Evolutionary conservation across 2,113 vertebrate species (phyloP).

Genomic region (Cebus imitator): DNA sequence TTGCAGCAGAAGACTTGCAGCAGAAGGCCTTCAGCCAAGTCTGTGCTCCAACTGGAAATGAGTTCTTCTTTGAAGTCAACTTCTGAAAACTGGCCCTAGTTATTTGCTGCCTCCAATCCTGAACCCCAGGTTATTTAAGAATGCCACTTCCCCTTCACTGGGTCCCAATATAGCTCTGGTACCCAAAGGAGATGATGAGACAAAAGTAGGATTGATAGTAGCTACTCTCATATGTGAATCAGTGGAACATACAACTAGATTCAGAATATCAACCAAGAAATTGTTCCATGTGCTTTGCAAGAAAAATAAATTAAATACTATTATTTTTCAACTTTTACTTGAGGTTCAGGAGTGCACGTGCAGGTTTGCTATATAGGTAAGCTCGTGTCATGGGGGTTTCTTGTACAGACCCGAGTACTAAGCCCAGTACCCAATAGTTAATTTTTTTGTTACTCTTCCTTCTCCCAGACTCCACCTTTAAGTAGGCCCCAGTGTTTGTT

Average conservation of each 20-base stretch:
- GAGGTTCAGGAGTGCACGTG: too few species aligned
- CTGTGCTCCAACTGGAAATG: not conserved
- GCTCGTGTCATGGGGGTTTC: too few species aligned
- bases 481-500: too few species aligned
- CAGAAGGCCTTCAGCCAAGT: not conserved
- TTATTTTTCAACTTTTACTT: not conserved
- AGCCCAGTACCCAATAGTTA: too few species aligned
- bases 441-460: too few species aligned
- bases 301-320: not conserved
- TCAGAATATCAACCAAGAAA: not conserved
- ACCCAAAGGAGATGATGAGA: not conserved
- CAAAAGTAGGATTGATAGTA: not conserved
- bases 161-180: not conserved
- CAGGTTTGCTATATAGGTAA: too few species aligned
- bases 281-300: not conserved
- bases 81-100: not conserved
- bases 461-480: too few species aligned
- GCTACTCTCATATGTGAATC: not conserved
- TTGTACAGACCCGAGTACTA: too few species aligned
- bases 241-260: not conserved
- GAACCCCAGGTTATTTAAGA: not conserved
- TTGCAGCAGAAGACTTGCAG: not conserved
- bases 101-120: not conserved
- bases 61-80: not conserved
- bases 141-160: too few species aligned